A percentile compares a stretch with the other conserved stretches of the same genome.
These are phyloP conservation scores for Dasyprocta punctata DNA, from an alignment of 2,113 vertebrate species.

Conservation along the genomic window DNA sequence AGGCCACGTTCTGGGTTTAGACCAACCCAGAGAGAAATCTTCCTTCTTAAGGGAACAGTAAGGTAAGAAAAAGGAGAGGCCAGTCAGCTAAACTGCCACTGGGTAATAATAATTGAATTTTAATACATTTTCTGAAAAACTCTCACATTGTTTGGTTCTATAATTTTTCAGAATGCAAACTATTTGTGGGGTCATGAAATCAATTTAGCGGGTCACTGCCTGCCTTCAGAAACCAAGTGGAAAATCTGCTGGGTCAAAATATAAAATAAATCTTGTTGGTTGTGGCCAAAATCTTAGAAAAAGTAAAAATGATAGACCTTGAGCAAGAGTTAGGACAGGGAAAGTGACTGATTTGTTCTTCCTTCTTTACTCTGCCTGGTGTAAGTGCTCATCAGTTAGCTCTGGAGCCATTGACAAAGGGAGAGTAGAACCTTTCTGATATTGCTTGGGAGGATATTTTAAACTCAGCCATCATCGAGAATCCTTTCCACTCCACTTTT, in stretches of 20 bases:
- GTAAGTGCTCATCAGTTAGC: background rate
- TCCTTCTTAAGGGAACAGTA: background rate
- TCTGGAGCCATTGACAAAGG: background rate
- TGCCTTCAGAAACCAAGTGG: conserved; percentile 49
- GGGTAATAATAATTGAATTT: background rate
- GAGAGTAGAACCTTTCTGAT: conserved; percentile 13
- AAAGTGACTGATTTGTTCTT: background rate
- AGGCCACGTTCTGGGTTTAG: background rate
- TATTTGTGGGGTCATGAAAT: conserved; percentile 17
- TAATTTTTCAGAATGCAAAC: conserved; percentile 14
- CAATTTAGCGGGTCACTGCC: conserved; percentile 53
- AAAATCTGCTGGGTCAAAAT: conserved; percentile 30
- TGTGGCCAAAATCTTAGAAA: conserved; percentile 23
- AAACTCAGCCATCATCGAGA: background rate
- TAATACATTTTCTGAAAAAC: background rate
- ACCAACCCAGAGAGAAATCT: background rate
- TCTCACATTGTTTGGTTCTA: background rate
- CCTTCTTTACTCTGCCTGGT: background rate
- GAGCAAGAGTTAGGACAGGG: background rate
- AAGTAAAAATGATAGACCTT: background rate
- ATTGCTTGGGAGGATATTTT: background rate
- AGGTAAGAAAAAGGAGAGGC: background rate
- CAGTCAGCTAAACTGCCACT: background rate
- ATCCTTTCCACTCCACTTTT: conserved; percentile 39
- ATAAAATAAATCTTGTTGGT: conserved; percentile 40